Evolutionary conservation across 1,140 invertebrate genomes (phyloP).

Genomic region (Drosophila erecta): DNA sequence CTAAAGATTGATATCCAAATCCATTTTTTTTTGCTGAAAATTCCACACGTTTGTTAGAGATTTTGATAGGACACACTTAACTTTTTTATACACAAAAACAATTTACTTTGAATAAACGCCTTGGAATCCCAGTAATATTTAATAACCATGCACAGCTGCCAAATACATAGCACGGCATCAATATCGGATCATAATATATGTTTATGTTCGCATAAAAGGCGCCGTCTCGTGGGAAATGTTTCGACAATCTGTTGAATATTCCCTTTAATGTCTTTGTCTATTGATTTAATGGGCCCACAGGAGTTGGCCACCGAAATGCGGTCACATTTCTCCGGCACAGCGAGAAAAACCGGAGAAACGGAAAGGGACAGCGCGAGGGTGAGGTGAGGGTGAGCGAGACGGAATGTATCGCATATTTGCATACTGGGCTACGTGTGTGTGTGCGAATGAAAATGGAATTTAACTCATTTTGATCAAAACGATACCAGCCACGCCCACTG

Average conservation of each 20-base stretch:
- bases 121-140: background rate
- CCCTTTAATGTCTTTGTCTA: conserved; percentile 40
- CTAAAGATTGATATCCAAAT: no score
- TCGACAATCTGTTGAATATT: conserved; percentile 41
- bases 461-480: conserved; percentile 48
- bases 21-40: no score
- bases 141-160: background rate
- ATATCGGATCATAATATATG: conserved; percentile 18
- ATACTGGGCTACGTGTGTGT: conserved; percentile 13
- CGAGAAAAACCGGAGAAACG: background rate
- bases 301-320: conserved; percentile 31
- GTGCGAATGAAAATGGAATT: conserved; percentile 43
- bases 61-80: no score
- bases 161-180: background rate
- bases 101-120: background rate
- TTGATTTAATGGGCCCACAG: conserved; percentile 36
- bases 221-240: conserved; percentile 12
- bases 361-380: background rate
- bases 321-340: conserved; percentile 23
- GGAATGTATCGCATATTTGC: conserved; percentile 23
- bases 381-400: background rate
- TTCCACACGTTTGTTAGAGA: no score
- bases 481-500: conserved; percentile 25
- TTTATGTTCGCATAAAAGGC: conserved; percentile 23
- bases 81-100: no score